Evolutionary conservation across 2,888 invertebrate species (phyloP).

Genomic region (Epinotia demarniana): DNA sequence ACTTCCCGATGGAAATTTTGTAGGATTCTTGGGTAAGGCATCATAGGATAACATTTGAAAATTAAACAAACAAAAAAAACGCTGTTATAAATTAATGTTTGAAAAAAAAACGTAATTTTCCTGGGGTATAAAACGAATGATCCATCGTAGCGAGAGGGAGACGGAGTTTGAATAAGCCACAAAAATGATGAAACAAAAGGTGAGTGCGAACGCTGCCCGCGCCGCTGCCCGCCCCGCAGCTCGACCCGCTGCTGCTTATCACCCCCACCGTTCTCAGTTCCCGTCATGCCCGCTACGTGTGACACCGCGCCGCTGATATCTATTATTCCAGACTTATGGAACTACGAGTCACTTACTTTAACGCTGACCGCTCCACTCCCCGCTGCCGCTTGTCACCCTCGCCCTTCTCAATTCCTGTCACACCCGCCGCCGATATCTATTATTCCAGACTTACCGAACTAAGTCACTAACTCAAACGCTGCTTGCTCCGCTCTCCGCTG

Average conservation of each 20-base stretch:
- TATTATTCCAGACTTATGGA: not conserved
- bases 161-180: constrained; percentile 16
- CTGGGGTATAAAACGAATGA: constrained; percentile 36
- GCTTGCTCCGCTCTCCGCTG: not conserved
- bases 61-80: too few species aligned
- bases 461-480: not conserved
- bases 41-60: too few species aligned
- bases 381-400: not conserved
- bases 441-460: not conserved
- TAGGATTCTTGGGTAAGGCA: too few species aligned
- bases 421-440: not conserved
- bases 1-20: too few species aligned
- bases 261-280: not conserved
- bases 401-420: constrained; percentile 12
- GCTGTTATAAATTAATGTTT: too few species aligned
- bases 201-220: constrained; percentile 52
- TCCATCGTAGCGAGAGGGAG: constrained; percentile 2
- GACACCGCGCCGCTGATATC: not conserved
- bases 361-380: not conserved
- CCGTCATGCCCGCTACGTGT: constrained; percentile 17
- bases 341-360: too few species aligned
- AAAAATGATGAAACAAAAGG: constrained; percentile 57
- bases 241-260: not conserved
- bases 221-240: constrained; percentile 9
- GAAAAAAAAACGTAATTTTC: too few species aligned